Evolutionary conservation across 2,797 vertebrate genomes (phyloP), one percentile per base, ranked within the genome.

Genomic region (Molossus molossus): DNA sequence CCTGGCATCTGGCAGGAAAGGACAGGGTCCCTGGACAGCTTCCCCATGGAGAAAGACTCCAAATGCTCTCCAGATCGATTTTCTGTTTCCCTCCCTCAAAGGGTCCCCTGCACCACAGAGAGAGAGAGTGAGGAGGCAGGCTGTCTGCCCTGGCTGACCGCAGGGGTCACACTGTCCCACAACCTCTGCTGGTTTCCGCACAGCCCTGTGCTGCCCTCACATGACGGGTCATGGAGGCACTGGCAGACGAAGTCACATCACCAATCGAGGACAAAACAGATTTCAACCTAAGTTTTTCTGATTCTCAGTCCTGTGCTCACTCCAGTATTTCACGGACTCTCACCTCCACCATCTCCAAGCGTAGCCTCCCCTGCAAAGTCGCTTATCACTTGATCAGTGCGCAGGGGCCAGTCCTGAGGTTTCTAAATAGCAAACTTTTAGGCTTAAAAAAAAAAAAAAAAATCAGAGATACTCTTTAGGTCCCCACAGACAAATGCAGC

Each of bases 171-270:
- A 1, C 4, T 20, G n/a, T 20, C 55, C 55, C 9, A 13, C 17
- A 23, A 17, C 18, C 53, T 64, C 69, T 18, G 33, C 9, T 23
- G 20, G 73, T 5, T 20, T 21, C 67, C 87, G 9, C 37, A n/a
- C 25, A 9, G 3, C 45, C n/a, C 18, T 14, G 60, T 0, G 4
- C 33, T 48, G 60, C 53, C 57, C 57, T 2, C 69, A 29, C 9
- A 1, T 1, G n/a, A 73, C 25, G 82, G 55, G 53, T 23, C 60
- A 64, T 0, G 0, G 27, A 45, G 15, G 1, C 37, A 9, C 48
- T 13, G 23, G 45, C 12, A 8, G 57, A 48, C 1, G 20, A 55
- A 67, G 29, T 75, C 9, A 3, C n/a, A 8, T n/a, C 27, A 17
- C 17, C 9, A 33, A 4, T 45, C 9, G 23, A 9, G n/a, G 29